Percentiles rank a stretch among this genome's conserved stretches.
These are phyloP conservation scores for Lepus timidus DNA, from an alignment of 2,113 vertebrate species.

Conservation along the genomic window DNA sequence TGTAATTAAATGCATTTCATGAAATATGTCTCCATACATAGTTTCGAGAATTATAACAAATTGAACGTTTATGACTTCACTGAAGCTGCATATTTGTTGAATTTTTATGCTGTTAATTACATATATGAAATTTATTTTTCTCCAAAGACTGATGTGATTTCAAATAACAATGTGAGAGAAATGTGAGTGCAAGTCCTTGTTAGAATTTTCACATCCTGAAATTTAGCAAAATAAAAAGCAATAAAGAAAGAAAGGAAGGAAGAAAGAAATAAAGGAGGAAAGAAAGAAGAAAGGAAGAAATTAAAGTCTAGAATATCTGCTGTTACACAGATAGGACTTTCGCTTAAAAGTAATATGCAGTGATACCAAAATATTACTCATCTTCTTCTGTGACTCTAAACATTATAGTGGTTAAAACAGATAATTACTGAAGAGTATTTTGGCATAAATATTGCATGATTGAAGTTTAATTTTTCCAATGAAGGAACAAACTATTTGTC, in stretches of 20 bases:
- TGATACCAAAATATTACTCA: slow-evolving; percentile 22
- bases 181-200: neutral
- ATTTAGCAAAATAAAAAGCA: neutral
- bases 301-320: neutral
- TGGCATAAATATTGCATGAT: slow-evolving; percentile 18
- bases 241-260: neutral
- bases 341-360: neutral
- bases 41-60: slow-evolving; percentile 51
- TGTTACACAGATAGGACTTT: neutral
- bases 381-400: slow-evolving; percentile 23
- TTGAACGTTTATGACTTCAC: neutral
- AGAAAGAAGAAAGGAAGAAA: too few relatives aligned
- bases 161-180: neutral
- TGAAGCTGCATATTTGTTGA: neutral
- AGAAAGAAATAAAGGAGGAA: too few relatives aligned
- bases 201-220: neutral
- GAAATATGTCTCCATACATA: neutral
- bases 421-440: neutral
- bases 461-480: slow-evolving; percentile 47
- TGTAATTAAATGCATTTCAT: neutral
- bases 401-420: neutral
- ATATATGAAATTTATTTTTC: neutral
- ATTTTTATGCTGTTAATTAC: neutral
- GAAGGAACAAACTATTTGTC: neutral
- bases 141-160: neutral